These are phyloP conservation scores for Chiridota heheva DNA, from an alignment of 35 echinoderm and acorn worm species.

Conservation along the genomic window DNA sequence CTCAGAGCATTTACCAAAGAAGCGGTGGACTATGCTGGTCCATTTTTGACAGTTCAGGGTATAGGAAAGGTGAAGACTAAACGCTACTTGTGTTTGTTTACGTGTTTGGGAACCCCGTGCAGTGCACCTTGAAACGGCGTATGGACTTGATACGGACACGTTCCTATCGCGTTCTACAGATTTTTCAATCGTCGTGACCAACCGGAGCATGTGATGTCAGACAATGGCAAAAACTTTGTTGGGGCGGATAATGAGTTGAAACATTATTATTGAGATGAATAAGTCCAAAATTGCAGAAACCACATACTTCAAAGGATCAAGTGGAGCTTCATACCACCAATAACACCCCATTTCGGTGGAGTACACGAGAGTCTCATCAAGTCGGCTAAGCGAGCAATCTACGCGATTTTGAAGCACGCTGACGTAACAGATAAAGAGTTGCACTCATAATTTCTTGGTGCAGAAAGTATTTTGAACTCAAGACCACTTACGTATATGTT, in stretches of 20 bases:
- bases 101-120: constrained; percentile 2
- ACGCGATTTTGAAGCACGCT: not conserved
- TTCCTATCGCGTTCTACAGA: constrained; percentile 24
- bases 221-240: constrained; percentile 50
- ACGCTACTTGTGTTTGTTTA: constrained; percentile 38
- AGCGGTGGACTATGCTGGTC: constrained; percentile 5
- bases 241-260: constrained; percentile 7
- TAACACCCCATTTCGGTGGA: constrained; percentile 13
- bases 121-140: constrained; percentile 32
- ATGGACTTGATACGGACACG: constrained; percentile 28
- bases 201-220: not conserved
- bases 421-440: constrained; percentile 36
- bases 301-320: not conserved
- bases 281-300: no score
- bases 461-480: constrained; percentile 16
- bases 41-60: constrained; percentile 23
- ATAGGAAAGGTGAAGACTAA: constrained; percentile 11
- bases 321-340: not conserved
- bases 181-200: constrained; percentile 37
- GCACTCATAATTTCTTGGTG: constrained; percentile 1
- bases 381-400: constrained; percentile 4
- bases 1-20: not conserved
- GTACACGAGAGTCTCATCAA: constrained; percentile 12
- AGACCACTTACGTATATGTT: constrained; percentile 15
- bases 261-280: not conserved